Evolutionary conservation across 2,888 invertebrate species (phyloP).

Genomic region (Hoplodrina ambigua): DNA sequence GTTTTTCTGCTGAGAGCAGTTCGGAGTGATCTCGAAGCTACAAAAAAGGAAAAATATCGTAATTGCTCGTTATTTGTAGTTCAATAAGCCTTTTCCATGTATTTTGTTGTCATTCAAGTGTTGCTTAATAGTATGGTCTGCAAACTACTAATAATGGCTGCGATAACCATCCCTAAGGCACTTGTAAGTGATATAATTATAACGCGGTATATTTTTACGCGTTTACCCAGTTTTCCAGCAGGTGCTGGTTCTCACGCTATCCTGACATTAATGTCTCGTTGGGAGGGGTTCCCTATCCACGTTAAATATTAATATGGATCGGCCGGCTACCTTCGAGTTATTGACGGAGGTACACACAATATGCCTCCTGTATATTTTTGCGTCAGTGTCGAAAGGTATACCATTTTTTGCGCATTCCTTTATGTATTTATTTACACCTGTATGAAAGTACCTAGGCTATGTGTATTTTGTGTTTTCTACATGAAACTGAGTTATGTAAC

Average conservation of each 20-base stretch:
- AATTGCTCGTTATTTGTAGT: background rate
- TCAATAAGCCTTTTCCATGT: background rate
- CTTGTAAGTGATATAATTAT: slow-evolving; percentile 29
- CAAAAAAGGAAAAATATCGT: slow-evolving; percentile 3
- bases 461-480: slow-evolving; percentile 15
- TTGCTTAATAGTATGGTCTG: background rate
- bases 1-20: slow-evolving; percentile 24
- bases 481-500: slow-evolving; percentile 13
- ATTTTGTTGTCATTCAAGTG: background rate
- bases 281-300: slow-evolving; percentile 74
- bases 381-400: slow-evolving; percentile 37
- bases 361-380: slow-evolving; percentile 47
- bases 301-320: slow-evolving; percentile 81
- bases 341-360: slow-evolving; percentile 57
- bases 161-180: slow-evolving; percentile 8
- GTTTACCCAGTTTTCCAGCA: slow-evolving; percentile 61
- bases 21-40: slow-evolving; percentile 20
- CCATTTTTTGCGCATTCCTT: slow-evolving; percentile 27
- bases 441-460: background rate
- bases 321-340: slow-evolving; percentile 62
- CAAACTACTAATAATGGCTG: background rate
- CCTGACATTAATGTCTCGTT: slow-evolving; percentile 75
- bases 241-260: slow-evolving; percentile 79
- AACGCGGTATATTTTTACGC: slow-evolving; percentile 33
- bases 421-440: slow-evolving; percentile 1